A percentile compares a stretch with the other conserved stretches of the same genome.
Conservation (phyloP, 2,797 vertebrate species). For the Rhynchotus rufescens region DNA sequence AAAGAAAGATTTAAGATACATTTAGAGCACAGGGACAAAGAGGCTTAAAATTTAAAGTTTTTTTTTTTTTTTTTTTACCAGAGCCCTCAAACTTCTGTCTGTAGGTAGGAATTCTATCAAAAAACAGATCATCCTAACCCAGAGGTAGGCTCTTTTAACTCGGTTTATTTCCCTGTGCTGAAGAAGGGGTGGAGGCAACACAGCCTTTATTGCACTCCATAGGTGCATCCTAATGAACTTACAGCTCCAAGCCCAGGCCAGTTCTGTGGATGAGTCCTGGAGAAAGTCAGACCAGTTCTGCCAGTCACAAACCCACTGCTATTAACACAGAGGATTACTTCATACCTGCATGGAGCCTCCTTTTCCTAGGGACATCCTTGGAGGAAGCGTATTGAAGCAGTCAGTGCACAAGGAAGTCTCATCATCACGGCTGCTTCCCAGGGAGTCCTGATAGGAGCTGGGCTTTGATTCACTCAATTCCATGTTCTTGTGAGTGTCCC, state of each 20-base stretch:
- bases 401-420: background rate
- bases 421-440: background rate
- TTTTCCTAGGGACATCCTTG: background rate
- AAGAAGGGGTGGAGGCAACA: background rate
- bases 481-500: background rate
- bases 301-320: background rate
- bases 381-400: background rate
- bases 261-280: background rate
- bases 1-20: background rate
- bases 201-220: background rate
- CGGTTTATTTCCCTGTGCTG: background rate
- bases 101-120: background rate
- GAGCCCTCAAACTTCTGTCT: background rate
- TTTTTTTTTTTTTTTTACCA: background rate
- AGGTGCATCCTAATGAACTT: background rate
- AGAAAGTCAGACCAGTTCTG: constrained; percentile 31
- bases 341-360: background rate
- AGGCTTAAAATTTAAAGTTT: background rate
- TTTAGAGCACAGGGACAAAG: background rate
- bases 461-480: background rate
- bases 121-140: background rate
- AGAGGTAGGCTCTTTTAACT: background rate
- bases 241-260: background rate
- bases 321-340: background rate
- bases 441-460: background rate